Conservation (phyloP, 2,888 invertebrate species). For the Drosophila koepferae region DNA sequence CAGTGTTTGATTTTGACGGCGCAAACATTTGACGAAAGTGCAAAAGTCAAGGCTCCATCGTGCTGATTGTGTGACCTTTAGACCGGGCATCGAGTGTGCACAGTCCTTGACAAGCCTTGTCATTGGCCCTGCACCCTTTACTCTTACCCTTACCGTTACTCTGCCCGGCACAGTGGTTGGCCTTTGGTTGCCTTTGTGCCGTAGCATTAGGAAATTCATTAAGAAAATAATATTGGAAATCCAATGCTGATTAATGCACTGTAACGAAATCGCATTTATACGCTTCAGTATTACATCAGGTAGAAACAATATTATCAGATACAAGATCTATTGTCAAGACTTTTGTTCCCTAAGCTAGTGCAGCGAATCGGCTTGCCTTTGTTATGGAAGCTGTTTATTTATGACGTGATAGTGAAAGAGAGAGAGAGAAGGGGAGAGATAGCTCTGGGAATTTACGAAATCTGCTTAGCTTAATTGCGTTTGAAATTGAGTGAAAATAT, state of each 20-base stretch:
- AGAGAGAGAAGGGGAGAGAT: not conserved
- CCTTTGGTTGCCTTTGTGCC: slow-evolving; percentile 23
- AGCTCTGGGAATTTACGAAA: slow-evolving; percentile 12
- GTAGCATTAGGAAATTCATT: slow-evolving; percentile 19
- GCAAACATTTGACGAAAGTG: slow-evolving; percentile 69
- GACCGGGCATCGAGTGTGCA: slow-evolving; percentile 52
- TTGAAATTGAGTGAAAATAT: slow-evolving; percentile 11
- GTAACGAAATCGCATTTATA: slow-evolving; percentile 49
- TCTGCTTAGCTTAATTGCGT: slow-evolving; percentile 19
- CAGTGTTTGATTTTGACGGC: slow-evolving; percentile 22
- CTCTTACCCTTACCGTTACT: not conserved
- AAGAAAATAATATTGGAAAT: slow-evolving; percentile 10
- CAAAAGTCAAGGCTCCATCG: slow-evolving; percentile 74
- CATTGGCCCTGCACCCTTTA: slow-evolving; percentile 4
- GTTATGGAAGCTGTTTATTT: slow-evolving; percentile 18
- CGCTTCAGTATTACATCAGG: slow-evolving; percentile 43
- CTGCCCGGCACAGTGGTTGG: slow-evolving; percentile 46
- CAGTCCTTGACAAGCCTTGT: slow-evolving; percentile 57
- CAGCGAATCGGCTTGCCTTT: slow-evolving; percentile 24
- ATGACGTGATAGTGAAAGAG: not conserved
- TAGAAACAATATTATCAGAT: slow-evolving; percentile 53
- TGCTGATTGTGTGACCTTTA: slow-evolving; percentile 69
- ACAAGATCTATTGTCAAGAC: slow-evolving; percentile 35
- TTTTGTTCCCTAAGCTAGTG: slow-evolving; percentile 37
- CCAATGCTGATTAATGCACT: slow-evolving; percentile 68